Conservation (phyloP, 2,888 invertebrate genomes). For the Oxytorus armatus region DNA sequence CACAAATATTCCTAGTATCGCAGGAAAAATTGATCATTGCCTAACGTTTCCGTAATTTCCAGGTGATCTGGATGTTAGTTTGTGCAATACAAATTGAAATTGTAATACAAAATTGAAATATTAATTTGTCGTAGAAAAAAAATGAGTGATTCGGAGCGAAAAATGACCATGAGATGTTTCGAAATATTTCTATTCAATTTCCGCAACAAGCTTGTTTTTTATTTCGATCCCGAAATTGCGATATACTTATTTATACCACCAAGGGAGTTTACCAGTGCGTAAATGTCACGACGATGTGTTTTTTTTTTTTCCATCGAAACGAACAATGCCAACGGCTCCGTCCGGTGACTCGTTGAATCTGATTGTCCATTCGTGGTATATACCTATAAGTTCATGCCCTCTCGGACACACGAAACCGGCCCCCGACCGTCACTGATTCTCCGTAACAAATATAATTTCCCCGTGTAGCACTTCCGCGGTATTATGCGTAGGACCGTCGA, state of each 20-base stretch:
- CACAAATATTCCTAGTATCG: background rate
- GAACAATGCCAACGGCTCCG: constrained; percentile 72
- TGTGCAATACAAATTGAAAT: too few relatives aligned
- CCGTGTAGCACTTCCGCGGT: constrained; percentile 80
- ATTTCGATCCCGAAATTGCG: constrained; percentile 32
- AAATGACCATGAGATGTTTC: background rate
- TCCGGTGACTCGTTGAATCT: constrained; percentile 78
- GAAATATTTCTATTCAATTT: constrained; percentile 26
- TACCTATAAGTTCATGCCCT: constrained; percentile 13
- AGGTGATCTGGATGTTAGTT: too few relatives aligned
- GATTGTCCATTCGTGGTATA: constrained; percentile 71
- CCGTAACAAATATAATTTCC: constrained; percentile 82
- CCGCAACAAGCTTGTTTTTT: constrained; percentile 2
- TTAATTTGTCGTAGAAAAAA: too few relatives aligned
- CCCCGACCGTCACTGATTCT: constrained; percentile 72
- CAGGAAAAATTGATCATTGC: too few relatives aligned
- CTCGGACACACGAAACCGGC: constrained; percentile 58
- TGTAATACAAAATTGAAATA: too few relatives aligned
- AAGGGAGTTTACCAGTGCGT: constrained; percentile 64
- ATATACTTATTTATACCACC: constrained; percentile 25
- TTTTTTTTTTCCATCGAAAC: constrained; percentile 67
- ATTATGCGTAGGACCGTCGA: constrained; percentile 73
- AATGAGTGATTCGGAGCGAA: background rate
- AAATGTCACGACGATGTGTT: constrained; percentile 75
- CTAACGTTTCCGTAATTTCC: too few relatives aligned